A percentile compares a stretch with the other conserved stretches of the same genome.
Evolutionary conservation across 2,113 vertebrate species (phyloP).

Genomic region (Anolis sagrei): DNA sequence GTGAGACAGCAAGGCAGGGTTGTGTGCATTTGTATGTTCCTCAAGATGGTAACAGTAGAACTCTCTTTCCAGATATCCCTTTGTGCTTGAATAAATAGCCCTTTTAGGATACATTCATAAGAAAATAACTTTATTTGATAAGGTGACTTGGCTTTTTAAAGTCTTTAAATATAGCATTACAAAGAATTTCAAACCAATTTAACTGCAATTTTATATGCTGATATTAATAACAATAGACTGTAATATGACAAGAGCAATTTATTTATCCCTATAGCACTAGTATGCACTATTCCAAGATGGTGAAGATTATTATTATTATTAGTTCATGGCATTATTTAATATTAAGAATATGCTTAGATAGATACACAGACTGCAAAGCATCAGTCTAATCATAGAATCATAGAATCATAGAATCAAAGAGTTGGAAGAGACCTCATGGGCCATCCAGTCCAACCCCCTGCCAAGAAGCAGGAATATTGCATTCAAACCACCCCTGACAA

Average conservation of each 20-base stretch:
- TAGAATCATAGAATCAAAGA: no score
- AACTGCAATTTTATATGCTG: constrained; percentile 34
- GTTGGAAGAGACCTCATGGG: no score
- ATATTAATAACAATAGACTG: constrained; percentile 17
- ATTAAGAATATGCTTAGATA: constrained; percentile 35
- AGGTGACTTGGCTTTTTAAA: constrained; percentile 16
- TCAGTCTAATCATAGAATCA: constrained; percentile 10
- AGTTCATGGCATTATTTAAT: constrained; percentile 15
- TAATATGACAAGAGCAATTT: neutral
- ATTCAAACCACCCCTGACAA: no score
- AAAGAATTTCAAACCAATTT: constrained; percentile 38
- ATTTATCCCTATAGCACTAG: neutral
- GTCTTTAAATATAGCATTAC: neutral
- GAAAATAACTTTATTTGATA: constrained; percentile 7
- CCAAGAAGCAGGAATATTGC: no score
- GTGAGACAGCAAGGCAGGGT: constrained; percentile 58
- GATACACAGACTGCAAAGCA: constrained; percentile 37
- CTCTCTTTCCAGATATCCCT: constrained; percentile 36
- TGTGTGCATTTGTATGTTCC: constrained; percentile 43
- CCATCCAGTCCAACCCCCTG: no score
- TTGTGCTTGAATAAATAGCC: constrained; percentile 34
- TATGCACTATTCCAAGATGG: constrained; percentile 7
- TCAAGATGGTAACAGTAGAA: constrained; percentile 29
- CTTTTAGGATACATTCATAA: constrained; percentile 40
- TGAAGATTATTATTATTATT: constrained; percentile 24